Evolutionary conservation across 2,797 vertebrate species (phyloP).

Genomic region (Falco concolor): DNA sequence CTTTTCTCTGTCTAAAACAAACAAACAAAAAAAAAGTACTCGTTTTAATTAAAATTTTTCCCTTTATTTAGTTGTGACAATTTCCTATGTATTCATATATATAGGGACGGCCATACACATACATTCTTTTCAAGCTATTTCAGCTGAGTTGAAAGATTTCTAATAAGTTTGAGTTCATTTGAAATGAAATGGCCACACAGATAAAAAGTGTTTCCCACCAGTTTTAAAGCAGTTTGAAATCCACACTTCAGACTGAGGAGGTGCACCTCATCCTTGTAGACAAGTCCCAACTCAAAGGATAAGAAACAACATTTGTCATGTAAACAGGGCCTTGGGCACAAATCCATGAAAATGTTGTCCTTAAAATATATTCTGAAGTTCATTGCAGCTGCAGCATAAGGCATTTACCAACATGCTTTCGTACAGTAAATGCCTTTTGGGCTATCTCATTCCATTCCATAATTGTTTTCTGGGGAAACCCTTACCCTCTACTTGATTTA

Average conservation of each 20-base stretch:
- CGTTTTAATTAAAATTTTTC: not conserved
- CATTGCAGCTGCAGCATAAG: constrained; percentile 38
- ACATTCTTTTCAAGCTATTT: not conserved
- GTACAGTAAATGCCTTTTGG: constrained; percentile 44
- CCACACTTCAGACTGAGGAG: not conserved
- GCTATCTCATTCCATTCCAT: constrained; percentile 35
- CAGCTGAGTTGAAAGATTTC: not conserved
- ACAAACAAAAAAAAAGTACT: not conserved
- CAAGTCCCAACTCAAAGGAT: not conserved
- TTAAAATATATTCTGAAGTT: constrained; percentile 34
- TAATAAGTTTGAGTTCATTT: not conserved
- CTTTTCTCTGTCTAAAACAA: not conserved
- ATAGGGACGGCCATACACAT: no score
- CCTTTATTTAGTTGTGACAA: not conserved
- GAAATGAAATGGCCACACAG: not conserved
- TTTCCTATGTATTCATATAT: not conserved
- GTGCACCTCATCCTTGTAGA: not conserved
- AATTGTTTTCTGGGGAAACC: constrained; percentile 58
- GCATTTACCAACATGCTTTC: constrained; percentile 29
- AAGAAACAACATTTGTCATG: not conserved
- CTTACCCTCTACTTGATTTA: constrained; percentile 69
- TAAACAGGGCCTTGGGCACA: not conserved
- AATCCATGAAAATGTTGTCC: constrained; percentile 4
- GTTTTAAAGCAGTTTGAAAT: not conserved
- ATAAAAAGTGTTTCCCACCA: not conserved